A percentile compares a stretch with the other conserved stretches of the same genome.
Conservation (phyloP, 2,797 vertebrate genomes). For the Choloepus didactylus region DNA sequence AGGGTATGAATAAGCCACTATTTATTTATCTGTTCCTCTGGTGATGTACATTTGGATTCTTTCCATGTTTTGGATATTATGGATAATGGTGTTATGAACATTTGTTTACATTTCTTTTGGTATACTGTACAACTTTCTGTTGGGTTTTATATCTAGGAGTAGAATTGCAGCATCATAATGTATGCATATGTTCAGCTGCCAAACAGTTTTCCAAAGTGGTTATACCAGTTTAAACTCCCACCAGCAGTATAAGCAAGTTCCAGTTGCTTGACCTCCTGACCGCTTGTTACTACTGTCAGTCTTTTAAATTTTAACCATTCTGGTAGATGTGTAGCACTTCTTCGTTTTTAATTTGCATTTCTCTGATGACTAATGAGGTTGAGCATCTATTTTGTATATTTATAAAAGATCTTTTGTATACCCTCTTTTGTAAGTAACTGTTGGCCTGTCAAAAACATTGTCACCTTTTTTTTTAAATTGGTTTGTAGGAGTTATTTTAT, state of each 20-base stretch:
- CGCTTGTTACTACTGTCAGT: not conserved
- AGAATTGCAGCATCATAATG: not conserved
- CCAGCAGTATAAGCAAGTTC: not conserved
- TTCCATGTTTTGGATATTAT: constrained; percentile 5
- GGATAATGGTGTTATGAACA: constrained; percentile 33
- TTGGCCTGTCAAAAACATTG: constrained; percentile 9
- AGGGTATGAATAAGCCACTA: not conserved
- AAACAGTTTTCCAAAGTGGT: not conserved
- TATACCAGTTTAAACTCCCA: not conserved
- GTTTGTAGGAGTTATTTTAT: constrained; percentile 33
- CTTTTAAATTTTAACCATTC: constrained; percentile 8
- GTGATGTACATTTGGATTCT: constrained; percentile 16
- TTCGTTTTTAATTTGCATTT: constrained; percentile 56
- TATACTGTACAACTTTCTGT: not conserved
- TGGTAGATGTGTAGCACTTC: not conserved
- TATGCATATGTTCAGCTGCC: not conserved
- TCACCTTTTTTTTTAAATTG: constrained; percentile 10
- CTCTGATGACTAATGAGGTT: not conserved
- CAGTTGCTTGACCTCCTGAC: not conserved
- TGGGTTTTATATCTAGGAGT: not conserved
- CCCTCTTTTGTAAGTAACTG: not conserved
- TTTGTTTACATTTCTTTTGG: not conserved
- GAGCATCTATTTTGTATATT: not conserved
- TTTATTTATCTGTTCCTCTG: constrained; percentile 32
- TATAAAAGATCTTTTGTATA: not conserved